Conservation (phyloP, 1,140 invertebrate genomes). For the Drosophila grimshawi region DNA sequence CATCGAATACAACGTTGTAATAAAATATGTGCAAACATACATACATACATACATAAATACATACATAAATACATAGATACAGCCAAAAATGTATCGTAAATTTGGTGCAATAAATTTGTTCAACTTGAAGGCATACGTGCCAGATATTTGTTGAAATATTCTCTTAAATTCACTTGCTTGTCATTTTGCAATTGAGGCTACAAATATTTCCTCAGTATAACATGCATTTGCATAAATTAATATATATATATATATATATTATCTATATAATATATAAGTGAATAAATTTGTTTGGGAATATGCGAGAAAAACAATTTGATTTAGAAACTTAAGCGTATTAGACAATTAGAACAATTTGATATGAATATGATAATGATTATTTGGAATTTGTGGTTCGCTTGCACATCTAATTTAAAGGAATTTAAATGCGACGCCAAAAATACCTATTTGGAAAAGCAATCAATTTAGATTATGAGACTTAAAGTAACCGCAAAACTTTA, state of each 20-base stretch:
- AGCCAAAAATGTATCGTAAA: slow-evolving; percentile 56
- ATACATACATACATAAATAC: not conserved
- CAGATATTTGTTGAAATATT: slow-evolving; percentile 6
- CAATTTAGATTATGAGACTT: slow-evolving; percentile 5
- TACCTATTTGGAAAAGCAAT: not conserved
- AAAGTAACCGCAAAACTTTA: not conserved
- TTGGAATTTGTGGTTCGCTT: too few species aligned
- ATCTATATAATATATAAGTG: too few species aligned
- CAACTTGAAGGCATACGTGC: slow-evolving; percentile 48
- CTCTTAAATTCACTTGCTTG: not conserved
- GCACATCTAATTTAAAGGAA: too few species aligned
- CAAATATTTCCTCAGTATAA: not conserved
- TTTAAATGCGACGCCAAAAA: not conserved
- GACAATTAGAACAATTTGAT: not conserved
- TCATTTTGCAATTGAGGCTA: not conserved
- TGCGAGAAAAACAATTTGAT: not conserved
- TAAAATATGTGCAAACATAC: not conserved
- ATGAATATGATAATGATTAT: too few species aligned
- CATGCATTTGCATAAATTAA: not conserved
- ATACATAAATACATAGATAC: not conserved
- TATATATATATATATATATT: too few species aligned
- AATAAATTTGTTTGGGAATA: not conserved
- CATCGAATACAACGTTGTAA: not conserved
- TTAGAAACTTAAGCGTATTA: not conserved
- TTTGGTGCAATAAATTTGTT: slow-evolving; percentile 66